phyloP scores from a whole-genome alignment of 2,797 vertebrate species.

The Falco concolor region DNA sequence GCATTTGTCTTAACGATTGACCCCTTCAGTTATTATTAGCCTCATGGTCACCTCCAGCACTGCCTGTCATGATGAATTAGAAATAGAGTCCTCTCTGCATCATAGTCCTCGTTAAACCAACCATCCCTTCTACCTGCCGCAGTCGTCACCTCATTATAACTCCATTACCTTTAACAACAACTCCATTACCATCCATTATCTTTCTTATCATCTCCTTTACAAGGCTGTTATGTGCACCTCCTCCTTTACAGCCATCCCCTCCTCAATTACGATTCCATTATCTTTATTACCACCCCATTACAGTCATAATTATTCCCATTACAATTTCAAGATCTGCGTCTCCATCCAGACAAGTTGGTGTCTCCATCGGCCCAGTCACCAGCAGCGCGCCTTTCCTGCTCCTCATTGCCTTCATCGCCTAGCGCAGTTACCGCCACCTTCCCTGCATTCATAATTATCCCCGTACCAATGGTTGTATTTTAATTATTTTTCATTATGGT shows the following conservation, averaged over 20 bases:
- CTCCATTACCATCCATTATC: conserved; percentile 69
- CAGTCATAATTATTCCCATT: conserved; percentile 71
- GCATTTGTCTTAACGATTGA: conserved; percentile 32
- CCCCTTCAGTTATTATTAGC: conserved; percentile 26
- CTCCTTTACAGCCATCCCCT: conserved; percentile 67
- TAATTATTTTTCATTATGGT: conserved; percentile 40
- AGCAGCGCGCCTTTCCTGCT: neutral
- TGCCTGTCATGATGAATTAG: neutral
- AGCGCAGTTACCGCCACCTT: neutral
- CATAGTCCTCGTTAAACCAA: conserved; percentile 35
- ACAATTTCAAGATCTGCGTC: conserved; percentile 53
- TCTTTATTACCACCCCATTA: conserved; percentile 70
- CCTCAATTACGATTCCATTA: conserved; percentile 76
- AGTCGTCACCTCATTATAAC: conserved; percentile 68
- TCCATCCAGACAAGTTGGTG: conserved; percentile 16
- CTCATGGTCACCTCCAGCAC: conserved; percentile 26
- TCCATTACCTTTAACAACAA: conserved; percentile 72
- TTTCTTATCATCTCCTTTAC: conserved; percentile 56
- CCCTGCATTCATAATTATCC: neutral
- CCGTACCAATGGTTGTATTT: neutral
- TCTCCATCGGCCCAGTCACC: neutral
- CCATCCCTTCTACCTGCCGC: conserved; percentile 17
- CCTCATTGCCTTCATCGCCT: neutral
- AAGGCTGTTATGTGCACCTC: conserved; percentile 67
- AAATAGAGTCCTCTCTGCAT: conserved; percentile 26